Percentiles rank a stretch among this genome's conserved stretches.
These are phyloP conservation scores for Boloria euphrosyne DNA, from an alignment of 2,888 invertebrate genomes.

Conservation along the genomic window DNA sequence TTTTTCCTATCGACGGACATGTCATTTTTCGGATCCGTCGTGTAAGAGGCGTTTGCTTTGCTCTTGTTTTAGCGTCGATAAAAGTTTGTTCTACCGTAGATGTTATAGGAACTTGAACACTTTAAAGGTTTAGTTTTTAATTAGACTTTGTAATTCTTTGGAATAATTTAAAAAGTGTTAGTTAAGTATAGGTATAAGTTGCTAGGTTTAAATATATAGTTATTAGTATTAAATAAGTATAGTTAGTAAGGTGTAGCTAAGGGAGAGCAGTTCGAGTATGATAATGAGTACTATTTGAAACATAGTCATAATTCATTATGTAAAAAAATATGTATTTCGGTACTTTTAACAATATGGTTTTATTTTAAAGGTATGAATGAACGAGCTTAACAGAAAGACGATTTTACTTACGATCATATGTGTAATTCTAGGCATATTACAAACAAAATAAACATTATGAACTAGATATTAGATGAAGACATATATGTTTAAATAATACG, in stretches of 20 bases:
- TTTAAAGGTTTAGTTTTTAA: neutral
- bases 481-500: too few species aligned
- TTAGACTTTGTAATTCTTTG: neutral
- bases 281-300: too few species aligned
- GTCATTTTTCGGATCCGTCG: conserved; percentile 17
- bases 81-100: conserved; percentile 16
- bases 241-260: too few species aligned
- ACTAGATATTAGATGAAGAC: neutral
- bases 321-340: too few species aligned
- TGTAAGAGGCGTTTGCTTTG: conserved; percentile 21
- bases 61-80: conserved; percentile 25
- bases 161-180: neutral
- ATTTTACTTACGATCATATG: neutral
- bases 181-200: too few species aligned
- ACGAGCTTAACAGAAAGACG: neutral
- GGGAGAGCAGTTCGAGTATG: too few species aligned
- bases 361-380: neutral
- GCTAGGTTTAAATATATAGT: too few species aligned
- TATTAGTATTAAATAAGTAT: too few species aligned
- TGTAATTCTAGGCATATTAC: neutral
- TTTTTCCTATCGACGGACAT: conserved; percentile 26
- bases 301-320: too few species aligned
- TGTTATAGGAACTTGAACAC: neutral
- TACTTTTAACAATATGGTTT: neutral
- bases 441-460: neutral